Conservation (phyloP, 2,113 vertebrate genomes). For the Cebus imitator region DNA sequence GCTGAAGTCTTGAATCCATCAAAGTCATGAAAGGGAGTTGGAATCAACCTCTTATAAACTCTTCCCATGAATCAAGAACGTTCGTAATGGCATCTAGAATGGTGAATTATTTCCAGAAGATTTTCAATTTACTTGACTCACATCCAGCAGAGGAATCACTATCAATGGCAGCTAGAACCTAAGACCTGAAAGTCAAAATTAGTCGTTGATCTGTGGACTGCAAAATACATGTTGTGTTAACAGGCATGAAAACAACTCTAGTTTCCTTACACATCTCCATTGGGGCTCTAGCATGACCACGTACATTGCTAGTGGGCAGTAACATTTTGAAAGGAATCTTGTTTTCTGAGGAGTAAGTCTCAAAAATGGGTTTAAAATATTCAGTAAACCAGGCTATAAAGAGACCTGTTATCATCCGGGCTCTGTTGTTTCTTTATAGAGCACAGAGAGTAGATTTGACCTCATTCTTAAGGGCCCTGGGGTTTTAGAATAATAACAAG, state of each 20-base stretch:
- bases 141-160: not conserved
- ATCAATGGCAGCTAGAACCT: not conserved
- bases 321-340: not conserved
- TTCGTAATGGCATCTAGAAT: not conserved
- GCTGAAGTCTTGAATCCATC: not conserved
- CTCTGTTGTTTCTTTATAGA: not conserved
- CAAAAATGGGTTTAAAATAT: not conserved
- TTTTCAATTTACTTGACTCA: not conserved
- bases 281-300: not conserved
- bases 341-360: not conserved
- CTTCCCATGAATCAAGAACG: not conserved
- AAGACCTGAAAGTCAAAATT: not conserved
- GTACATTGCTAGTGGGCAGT: not conserved
- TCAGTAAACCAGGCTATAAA: not conserved
- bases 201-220: not conserved
- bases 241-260: not conserved
- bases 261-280: not conserved
- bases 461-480: not conserved
- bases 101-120: not conserved
- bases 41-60: not conserved
- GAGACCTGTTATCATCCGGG: not conserved
- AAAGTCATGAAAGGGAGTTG: not conserved
- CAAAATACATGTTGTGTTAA: not conserved
- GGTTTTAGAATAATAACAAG: not conserved
- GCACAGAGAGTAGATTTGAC: not conserved